Percentiles rank a stretch among this genome's conserved stretches.
These are phyloP conservation scores for Scylla paramamosain DNA, from an alignment of 1,140 invertebrate species.

Conservation along the genomic window DNA sequence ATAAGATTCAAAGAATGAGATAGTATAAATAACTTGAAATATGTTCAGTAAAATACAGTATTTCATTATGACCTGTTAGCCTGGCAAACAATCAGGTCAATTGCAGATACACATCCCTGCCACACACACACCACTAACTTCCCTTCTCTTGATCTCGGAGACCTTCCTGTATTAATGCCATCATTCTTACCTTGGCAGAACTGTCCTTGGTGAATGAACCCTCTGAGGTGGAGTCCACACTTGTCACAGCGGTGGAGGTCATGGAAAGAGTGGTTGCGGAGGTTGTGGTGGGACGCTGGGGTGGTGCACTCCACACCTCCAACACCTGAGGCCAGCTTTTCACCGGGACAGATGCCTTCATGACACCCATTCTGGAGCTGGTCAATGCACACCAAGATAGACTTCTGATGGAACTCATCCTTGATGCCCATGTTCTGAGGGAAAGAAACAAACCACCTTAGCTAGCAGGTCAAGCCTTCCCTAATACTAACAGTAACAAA, in stretches of 20 bases:
- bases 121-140: too few relatives aligned
- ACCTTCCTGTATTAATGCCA: neutral
- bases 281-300: constrained; percentile 83
- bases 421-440: constrained; percentile 88
- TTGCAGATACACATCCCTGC: neutral
- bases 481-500: neutral
- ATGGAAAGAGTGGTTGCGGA: constrained; percentile 85
- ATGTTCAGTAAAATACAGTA: neutral
- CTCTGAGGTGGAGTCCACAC: constrained; percentile 88
- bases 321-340: constrained; percentile 64
- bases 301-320: constrained; percentile 72
- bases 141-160: neutral
- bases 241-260: constrained; percentile 87
- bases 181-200: constrained; percentile 85
- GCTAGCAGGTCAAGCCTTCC: neutral
- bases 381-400: constrained; percentile 87
- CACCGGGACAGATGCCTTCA: constrained; percentile 49
- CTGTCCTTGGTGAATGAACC: constrained; percentile 87
- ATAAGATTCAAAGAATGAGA: neutral
- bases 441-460: constrained; percentile 77
- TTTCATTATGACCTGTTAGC: neutral
- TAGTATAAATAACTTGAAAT: too few relatives aligned
- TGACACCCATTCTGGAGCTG: constrained; percentile 82
- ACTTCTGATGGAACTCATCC: constrained; percentile 88
- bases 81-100: neutral